These are phyloP conservation scores for Rhyacichthys aspro DNA, from an alignment of 2,797 vertebrate species.

Conservation along the genomic window DNA sequence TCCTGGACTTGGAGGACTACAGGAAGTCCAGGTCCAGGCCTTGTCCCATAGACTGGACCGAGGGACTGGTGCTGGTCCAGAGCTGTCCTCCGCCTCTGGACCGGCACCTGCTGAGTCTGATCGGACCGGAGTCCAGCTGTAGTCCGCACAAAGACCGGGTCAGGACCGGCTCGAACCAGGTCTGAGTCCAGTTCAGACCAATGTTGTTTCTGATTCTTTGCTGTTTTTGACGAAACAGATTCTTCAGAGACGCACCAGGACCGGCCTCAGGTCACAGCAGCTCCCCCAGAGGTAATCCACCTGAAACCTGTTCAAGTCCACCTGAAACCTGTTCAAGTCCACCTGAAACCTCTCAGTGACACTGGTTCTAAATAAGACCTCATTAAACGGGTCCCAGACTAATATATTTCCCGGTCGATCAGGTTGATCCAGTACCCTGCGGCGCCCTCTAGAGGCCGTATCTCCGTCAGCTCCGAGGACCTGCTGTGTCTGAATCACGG, in stretches of 20 bases:
- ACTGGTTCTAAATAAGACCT: background rate
- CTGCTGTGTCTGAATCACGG: slow-evolving; percentile 87
- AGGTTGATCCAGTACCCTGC: slow-evolving; percentile 95
- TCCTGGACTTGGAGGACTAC: slow-evolving; percentile 83
- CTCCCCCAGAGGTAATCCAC: slow-evolving; percentile 80
- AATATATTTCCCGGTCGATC: too few species aligned
- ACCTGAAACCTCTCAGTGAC: background rate
- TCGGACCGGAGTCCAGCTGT: slow-evolving; percentile 47
- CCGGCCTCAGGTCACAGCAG: slow-evolving; percentile 63
- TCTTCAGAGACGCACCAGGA: slow-evolving; percentile 54
- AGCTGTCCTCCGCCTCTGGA: slow-evolving; percentile 73
- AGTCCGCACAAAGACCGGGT: background rate
- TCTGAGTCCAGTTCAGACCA: background rate
- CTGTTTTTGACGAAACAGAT: slow-evolving; percentile 54
- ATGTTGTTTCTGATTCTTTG: too few species aligned
- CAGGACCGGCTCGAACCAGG: background rate
- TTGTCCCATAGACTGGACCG: slow-evolving; percentile 68
- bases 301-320: too few species aligned
- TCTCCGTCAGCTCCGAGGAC: slow-evolving; percentile 91
- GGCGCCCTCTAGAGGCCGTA: slow-evolving; percentile 88
- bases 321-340: too few species aligned
- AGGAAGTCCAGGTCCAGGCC: slow-evolving; percentile 57
- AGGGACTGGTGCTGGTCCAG: slow-evolving; percentile 81
- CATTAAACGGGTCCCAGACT: too few species aligned
- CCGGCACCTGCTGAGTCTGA: slow-evolving; percentile 65